Conservation (phyloP, 2,113 vertebrate genomes). For the Hippocampus barbouri region DNA sequence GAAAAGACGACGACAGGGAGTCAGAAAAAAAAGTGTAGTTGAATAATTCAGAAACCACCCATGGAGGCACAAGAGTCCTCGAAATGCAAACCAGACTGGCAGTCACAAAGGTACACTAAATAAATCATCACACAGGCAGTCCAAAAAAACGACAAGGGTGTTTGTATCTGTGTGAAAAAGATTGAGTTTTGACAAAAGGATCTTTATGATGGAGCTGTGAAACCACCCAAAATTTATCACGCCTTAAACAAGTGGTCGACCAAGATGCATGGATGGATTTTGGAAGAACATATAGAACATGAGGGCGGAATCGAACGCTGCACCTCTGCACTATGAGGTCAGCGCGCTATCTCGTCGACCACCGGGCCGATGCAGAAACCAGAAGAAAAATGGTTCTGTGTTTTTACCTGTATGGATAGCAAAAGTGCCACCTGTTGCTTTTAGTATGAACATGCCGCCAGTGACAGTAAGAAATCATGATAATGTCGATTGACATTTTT, state of each 20-base stretch:
- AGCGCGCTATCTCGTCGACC: too few relatives aligned
- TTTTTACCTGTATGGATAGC: too few relatives aligned
- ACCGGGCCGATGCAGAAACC: too few relatives aligned
- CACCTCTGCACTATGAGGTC: too few relatives aligned
- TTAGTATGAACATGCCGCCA: too few relatives aligned
- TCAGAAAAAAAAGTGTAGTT: conserved; percentile 30
- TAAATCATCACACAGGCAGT: conserved; percentile 58
- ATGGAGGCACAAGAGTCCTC: conserved; percentile 38
- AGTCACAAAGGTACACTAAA: conserved; percentile 54
- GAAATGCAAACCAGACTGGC: conserved; percentile 56
- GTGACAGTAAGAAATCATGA: background rate
- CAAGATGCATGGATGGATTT: too few relatives aligned
- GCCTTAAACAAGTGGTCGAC: too few relatives aligned
- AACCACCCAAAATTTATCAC: too few relatives aligned
- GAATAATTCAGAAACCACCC: conserved; percentile 61
- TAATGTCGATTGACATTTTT: background rate
- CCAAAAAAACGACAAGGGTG: conserved; percentile 21
- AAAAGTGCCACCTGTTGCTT: too few relatives aligned
- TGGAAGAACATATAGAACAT: too few relatives aligned
- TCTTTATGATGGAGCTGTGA: conserved; percentile 9
- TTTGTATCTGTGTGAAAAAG: conserved; percentile 31
- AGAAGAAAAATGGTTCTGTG: too few relatives aligned
- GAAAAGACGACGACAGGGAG: conserved; percentile 42
- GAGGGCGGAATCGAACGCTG: too few relatives aligned
- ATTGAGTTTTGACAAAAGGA: background rate